phyloP scores from a whole-genome alignment of 2,113 vertebrate species.

The Equus quagga region DNA sequence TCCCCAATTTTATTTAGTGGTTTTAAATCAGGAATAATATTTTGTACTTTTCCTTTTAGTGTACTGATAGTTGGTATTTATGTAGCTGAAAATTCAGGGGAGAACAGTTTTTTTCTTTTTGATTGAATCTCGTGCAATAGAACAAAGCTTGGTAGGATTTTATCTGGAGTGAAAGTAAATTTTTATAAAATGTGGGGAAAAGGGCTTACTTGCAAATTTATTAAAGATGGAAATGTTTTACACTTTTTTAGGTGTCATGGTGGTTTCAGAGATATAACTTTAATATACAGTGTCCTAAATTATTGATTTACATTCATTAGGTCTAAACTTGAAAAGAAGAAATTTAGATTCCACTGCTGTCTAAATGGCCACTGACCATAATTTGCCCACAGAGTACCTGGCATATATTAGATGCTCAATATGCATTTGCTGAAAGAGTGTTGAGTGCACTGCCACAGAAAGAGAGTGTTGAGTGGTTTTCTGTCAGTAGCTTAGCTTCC shows the following conservation, averaged over 20 bases:
- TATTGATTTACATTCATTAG: constrained; percentile 17
- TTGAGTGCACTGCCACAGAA: not conserved
- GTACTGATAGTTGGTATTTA: not conserved
- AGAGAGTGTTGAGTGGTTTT: not conserved
- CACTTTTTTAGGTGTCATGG: not conserved
- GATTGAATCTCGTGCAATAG: not conserved
- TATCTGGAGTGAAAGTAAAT: not conserved
- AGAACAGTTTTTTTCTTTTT: constrained; percentile 25
- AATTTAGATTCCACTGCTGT: not conserved
- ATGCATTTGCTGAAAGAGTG: not conserved
- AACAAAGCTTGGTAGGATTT: constrained; percentile 14
- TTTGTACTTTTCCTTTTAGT: not conserved
- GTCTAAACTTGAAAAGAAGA: constrained; percentile 34
- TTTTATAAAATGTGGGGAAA: constrained; percentile 30
- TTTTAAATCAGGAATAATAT: constrained; percentile 48
- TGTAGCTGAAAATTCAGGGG: constrained; percentile 38
- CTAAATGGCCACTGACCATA: not conserved
- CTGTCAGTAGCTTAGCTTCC: not conserved
- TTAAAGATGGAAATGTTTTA: constrained; percentile 1
- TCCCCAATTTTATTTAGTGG: not conserved
- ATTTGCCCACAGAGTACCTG: not conserved
- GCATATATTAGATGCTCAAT: not conserved
- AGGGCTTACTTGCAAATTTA: not conserved
- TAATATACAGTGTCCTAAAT: not conserved
- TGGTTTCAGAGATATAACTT: not conserved